Conservation (phyloP, 2,797 vertebrate genomes). For the Emydoidea blandingii region DNA sequence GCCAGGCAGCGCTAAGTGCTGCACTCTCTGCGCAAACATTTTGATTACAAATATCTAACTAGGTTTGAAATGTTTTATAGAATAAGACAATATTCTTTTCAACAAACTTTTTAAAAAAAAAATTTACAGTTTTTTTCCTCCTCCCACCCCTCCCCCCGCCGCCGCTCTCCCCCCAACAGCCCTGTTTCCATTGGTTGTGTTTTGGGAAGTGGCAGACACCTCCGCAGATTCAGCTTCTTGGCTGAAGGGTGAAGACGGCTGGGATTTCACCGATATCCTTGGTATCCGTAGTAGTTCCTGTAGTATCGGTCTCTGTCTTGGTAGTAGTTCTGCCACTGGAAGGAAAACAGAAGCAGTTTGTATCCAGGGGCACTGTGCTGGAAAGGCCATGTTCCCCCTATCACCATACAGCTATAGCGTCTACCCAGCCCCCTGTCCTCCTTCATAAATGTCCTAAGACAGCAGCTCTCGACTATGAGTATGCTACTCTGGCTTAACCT, state of each 20-base stretch:
- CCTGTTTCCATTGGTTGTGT: constrained; percentile 76
- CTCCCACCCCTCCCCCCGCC: constrained; percentile 54
- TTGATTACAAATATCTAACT: constrained; percentile 80
- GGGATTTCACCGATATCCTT: constrained; percentile 82
- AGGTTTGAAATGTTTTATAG: constrained; percentile 80
- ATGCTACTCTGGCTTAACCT: neutral
- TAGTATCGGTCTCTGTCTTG: constrained; percentile 83
- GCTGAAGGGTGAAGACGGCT: constrained; percentile 62
- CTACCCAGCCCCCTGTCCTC: neutral
- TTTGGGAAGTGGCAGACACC: constrained; percentile 57
- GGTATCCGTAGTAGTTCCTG: constrained; percentile 82
- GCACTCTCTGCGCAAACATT: constrained; percentile 67
- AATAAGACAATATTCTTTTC: constrained; percentile 82
- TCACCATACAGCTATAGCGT: neutral
- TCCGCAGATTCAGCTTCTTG: constrained; percentile 52
- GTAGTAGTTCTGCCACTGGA: constrained; percentile 86
- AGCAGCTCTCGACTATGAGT: neutral
- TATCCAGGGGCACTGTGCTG: neutral
- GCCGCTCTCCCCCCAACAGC: constrained; percentile 66
- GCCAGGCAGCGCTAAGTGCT: constrained; percentile 69
- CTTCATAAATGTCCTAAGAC: neutral
- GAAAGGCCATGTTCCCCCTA: neutral
- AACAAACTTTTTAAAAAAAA: constrained; percentile 80
- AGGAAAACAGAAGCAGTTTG: constrained; percentile 32
- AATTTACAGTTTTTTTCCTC: constrained; percentile 75